Conservation (phyloP, 2,113 vertebrate genomes). For the Empidonax alnorum region DNA sequence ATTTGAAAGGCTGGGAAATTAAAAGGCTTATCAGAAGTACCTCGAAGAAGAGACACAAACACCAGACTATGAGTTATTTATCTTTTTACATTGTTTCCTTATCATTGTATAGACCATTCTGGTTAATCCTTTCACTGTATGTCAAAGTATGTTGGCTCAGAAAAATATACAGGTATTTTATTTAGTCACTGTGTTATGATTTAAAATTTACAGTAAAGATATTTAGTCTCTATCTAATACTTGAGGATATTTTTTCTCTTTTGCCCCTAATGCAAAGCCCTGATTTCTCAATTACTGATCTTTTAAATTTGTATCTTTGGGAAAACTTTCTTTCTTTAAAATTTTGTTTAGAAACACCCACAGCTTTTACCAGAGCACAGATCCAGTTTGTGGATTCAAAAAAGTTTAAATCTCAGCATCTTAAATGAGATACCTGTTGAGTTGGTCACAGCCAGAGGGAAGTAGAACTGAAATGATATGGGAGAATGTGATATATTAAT, state of each 20-base stretch:
- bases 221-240: background rate
- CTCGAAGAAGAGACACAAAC: background rate
- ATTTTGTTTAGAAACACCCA: background rate
- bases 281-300: background rate
- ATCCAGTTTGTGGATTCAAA: background rate
- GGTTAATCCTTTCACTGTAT: background rate
- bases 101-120: fast-evolving
- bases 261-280: background rate
- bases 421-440: background rate
- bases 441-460: background rate
- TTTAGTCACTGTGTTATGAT: background rate
- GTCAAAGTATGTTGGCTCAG: background rate
- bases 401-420: background rate
- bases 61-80: background rate
- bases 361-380: background rate
- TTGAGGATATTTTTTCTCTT: background rate
- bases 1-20: background rate
- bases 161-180: background rate
- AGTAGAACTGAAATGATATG: background rate
- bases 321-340: background rate
- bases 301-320: background rate
- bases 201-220: background rate
- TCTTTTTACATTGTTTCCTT: background rate
- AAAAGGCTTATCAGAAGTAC: background rate
- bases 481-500: background rate